Evolutionary conservation across 37 sponge, comb jelly and placozoan genomes (phyloP), one percentile per base, ranked within the genome.

Genomic region (Axinella damicornis): DNA sequence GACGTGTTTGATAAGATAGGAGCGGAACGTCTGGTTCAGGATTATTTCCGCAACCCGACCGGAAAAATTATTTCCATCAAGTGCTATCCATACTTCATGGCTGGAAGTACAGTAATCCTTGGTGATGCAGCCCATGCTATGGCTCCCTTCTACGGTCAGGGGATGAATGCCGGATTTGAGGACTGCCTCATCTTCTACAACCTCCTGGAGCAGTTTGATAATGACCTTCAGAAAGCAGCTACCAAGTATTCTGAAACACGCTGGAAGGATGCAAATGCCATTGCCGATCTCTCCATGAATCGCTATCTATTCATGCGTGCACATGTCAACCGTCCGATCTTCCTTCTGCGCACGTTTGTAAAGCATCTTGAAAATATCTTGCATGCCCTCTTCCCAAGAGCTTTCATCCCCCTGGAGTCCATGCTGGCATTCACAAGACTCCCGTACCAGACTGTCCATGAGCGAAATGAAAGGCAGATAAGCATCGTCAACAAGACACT

Each of bases 231-330:
- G 6, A 37, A 31, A 16, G 93, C 98, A 2, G 82, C 95, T 5
- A 27, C 36, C 19, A 39, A 54, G 71, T 97, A 97, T 66, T 61
- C 83, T 1, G 65, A 67, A 0, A 85, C 57, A 0, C 81, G 93
- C 22, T 78, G 78, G 74, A 58, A 5, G 20, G 98, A 97, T 63
- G 56, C 75, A n/a, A n/a, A n/a, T n/a, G n/a, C n/a, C n/a, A n/a
- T n/a, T n/a, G n/a, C n/a, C n/a, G n/a, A n/a, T n/a, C 98, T 97
- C 21, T 84, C 96, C 22, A 87, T 93, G 94, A 84, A 93, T 77
- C 95, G 95, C 85, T 97, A 97, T 64, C 17, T 83, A 2, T 95
- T 95, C 41, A 92, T 96, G 96, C 62, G 96, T 1, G 90, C 94
- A 9, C 94, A 85, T 54, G 94, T 96, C n/a, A 87, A 71, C 77